A percentile compares a stretch with the other conserved stretches of the same genome.
These are phyloP conservation scores for Sympetrum striolatum DNA, from an alignment of 2,888 invertebrate species.

Conservation along the genomic window DNA sequence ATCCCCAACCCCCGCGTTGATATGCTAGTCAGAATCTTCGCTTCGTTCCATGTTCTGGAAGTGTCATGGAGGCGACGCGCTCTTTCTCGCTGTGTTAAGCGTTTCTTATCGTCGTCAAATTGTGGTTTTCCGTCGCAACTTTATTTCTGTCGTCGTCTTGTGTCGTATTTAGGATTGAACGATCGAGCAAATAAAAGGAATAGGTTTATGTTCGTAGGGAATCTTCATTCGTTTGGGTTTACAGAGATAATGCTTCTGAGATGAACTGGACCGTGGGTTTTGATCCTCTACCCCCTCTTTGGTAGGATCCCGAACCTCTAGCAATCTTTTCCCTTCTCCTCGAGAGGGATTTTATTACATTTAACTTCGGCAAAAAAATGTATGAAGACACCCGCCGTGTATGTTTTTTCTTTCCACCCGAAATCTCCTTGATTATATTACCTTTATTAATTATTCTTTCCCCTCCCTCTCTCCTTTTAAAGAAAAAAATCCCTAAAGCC, in stretches of 20 bases:
- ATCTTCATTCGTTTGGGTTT: not conserved
- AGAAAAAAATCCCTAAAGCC: conserved; percentile 45
- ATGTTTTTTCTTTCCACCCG: not conserved
- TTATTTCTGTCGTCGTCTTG: not conserved
- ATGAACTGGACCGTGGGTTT: not conserved
- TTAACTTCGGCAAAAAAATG: not conserved
- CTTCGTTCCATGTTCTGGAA: not conserved
- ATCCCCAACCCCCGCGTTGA: not conserved
- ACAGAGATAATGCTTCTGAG: not conserved
- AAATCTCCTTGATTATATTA: not conserved
- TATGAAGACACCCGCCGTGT: not conserved
- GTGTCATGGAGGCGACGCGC: not conserved
- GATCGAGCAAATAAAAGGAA: not conserved
- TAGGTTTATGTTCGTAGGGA: not conserved
- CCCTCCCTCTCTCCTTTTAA: not conserved
- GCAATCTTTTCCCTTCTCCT: not conserved
- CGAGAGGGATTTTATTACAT: not conserved
- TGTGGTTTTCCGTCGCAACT: not conserved
- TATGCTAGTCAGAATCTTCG: not conserved
- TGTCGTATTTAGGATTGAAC: not conserved
- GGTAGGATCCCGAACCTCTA: not conserved
- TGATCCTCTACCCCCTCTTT: not conserved
- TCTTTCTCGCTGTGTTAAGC: not conserved
- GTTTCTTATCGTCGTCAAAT: not conserved
- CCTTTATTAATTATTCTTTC: not conserved